Base-by-base conservation (phyloP, 2,888 invertebrate genomes). In the Phengaris alcon region DNA sequence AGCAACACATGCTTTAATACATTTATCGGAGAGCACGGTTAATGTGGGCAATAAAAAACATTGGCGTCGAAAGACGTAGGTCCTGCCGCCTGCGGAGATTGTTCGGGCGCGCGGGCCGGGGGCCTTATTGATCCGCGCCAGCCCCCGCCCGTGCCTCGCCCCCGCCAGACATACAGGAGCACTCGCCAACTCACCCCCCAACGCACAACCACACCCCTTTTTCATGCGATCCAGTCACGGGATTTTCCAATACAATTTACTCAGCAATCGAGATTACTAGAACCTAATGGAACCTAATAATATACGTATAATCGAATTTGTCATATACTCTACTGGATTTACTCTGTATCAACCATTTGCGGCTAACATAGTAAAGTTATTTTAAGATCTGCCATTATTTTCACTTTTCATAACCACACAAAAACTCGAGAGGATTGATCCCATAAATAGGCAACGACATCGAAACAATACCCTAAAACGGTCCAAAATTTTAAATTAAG, bases 221-320 rank as follows among this genome's bases (percentile, higher is more conserved):
- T 88, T 86, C 87, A 88, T 85, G 82, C 88, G 83, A 86, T 83
- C 88, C 87, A 92, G 87, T 93, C 93, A 93, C 86, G 90, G 93
- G 92, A 89, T 91, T 92, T 93, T 93, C 93, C 93, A 88, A 91
- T 90, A 89, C 88, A 88, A 91, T 91, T 90, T 90, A 84, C 86
- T 84, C 82, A 81, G 83, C 86, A 83, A 87, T 86, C 83, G 82
- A 85, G 82, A 85, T 78, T 79, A 76, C 77, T 78, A 77, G 55
- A 77, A 70, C 75, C 75, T 74, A 72, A 75, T 72, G 72, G 72
- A 74, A 77, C 73, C 59, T 76, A 73, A 76, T 70, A 74, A 75
- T 75, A 75, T 75, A 74, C 22, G 54, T 13, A 72, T 72, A 54
- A 72, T 72, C 35, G 72, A 72, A 54, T 72, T 72, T 72, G 35